Evolutionary conservation across 2,888 invertebrate species (phyloP).

Genomic region (Creontiades dilutus): DNA sequence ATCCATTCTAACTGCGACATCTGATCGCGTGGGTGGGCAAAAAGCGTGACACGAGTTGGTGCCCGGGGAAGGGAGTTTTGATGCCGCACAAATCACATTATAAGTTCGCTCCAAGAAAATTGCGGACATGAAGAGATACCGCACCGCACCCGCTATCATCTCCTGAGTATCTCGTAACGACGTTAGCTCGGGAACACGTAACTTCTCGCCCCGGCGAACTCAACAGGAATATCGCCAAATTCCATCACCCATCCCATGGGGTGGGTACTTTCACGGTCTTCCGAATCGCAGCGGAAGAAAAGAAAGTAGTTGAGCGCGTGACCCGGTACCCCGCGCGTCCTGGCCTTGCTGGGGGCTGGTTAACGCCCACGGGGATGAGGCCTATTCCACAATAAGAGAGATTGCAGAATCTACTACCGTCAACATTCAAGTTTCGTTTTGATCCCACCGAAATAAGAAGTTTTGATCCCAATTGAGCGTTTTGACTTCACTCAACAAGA

Average conservation of each 20-base stretch:
- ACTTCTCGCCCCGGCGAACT: constrained; percentile 7
- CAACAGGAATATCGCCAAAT: constrained; percentile 36
- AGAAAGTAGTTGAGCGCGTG: constrained; percentile 54
- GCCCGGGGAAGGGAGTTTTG: background rate
- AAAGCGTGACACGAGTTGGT: background rate
- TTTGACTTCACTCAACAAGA: too few relatives aligned
- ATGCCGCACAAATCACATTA: background rate
- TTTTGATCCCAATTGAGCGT: too few relatives aligned
- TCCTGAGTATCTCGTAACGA: constrained; percentile 43
- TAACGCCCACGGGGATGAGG: too few relatives aligned
- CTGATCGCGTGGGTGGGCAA: background rate
- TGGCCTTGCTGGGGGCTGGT: background rate
- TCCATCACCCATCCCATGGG: constrained; percentile 37
- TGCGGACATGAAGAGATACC: constrained; percentile 34
- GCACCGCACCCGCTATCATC: constrained; percentile 4
- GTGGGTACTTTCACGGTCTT: constrained; percentile 68
- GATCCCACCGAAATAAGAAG: too few relatives aligned
- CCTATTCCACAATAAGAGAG: too few relatives aligned
- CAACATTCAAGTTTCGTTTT: too few relatives aligned
- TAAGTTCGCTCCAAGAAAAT: constrained; percentile 3
- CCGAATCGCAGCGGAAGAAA: constrained; percentile 45
- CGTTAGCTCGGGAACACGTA: constrained; percentile 34
- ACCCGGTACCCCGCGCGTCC: constrained; percentile 21
- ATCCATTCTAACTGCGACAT: background rate
- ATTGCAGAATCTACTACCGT: too few relatives aligned